Conservation (phyloP, 2,797 vertebrate genomes). For the Taenioides sp. region DNA sequence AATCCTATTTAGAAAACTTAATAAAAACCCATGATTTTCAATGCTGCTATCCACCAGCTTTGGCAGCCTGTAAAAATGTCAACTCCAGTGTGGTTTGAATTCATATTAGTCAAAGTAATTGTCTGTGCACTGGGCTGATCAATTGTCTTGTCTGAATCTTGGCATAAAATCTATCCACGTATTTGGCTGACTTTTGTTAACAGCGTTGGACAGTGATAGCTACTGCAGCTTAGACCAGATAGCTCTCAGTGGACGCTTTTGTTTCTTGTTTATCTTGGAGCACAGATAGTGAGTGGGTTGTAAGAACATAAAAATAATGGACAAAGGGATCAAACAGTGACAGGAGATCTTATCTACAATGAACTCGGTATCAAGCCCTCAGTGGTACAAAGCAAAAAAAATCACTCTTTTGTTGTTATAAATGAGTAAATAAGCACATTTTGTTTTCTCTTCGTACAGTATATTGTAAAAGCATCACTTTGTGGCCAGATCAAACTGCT, state of each 20-base stretch:
- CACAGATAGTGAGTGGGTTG: conserved; percentile 29
- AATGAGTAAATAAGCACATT: no score
- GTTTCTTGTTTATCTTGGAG: conserved; percentile 3
- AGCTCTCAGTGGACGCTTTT: conserved; percentile 1
- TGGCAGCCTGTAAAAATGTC: not conserved
- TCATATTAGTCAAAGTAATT: conserved; percentile 20
- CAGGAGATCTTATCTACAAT: conserved; percentile 1
- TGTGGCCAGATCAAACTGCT: no score
- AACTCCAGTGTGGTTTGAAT: conserved; percentile 13
- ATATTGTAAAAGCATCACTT: no score
- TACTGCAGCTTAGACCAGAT: not conserved
- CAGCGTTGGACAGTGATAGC: conserved; percentile 1
- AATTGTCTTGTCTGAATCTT: conserved; percentile 11
- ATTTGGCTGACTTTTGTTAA: conserved; percentile 13
- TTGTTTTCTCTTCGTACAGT: no score
- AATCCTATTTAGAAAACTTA: not conserved
- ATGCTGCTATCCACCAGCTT: not conserved
- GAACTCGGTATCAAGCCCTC: not conserved
- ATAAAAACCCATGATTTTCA: not conserved
- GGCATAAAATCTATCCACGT: conserved; percentile 4
- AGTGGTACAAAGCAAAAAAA: not conserved
- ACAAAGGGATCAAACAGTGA: not conserved
- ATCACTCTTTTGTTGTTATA: not conserved
- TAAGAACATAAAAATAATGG: conserved; percentile 41
- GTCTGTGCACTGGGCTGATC: not conserved